Percentiles rank a stretch among this genome's conserved stretches.
Conservation (phyloP, 2,113 vertebrate species). For the Macaca nemestrina region DNA sequence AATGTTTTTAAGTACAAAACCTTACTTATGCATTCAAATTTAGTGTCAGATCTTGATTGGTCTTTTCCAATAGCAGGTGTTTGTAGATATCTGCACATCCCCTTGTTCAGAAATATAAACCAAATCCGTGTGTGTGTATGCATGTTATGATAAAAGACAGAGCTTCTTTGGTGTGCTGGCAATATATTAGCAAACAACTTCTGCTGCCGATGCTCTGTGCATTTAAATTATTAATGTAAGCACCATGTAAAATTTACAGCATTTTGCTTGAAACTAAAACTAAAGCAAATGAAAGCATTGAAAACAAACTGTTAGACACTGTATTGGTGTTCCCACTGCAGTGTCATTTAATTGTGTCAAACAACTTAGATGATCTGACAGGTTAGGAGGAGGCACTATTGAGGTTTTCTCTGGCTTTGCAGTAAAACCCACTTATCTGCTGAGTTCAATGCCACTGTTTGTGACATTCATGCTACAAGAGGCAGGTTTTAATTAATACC, state of each 20-base stretch:
- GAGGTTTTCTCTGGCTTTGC: not conserved
- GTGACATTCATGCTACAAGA: not conserved
- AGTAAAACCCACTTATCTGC: not conserved
- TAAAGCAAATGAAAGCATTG: constrained; percentile 6
- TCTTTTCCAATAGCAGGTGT: not conserved
- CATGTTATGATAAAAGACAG: not conserved
- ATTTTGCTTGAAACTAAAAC: constrained; percentile 23
- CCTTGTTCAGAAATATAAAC: not conserved
- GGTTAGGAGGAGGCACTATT: not conserved
- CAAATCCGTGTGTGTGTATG: not conserved
- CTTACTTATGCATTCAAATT: not conserved
- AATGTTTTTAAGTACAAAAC: not conserved
- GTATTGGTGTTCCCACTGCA: not conserved
- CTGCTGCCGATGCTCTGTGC: not conserved
- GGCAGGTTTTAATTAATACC: not conserved
- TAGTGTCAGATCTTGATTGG: not conserved
- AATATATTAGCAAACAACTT: not conserved
- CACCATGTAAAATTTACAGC: not conserved
- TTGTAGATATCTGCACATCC: not conserved
- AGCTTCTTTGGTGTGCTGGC: not conserved
- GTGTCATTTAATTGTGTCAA: not conserved
- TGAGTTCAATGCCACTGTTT: not conserved
- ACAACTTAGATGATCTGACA: not conserved
- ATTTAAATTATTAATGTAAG: not conserved
- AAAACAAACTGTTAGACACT: not conserved